Percentiles rank a stretch among this genome's conserved stretches.
Evolutionary conservation across 2,888 invertebrate genomes (phyloP).

Genomic region (Folsomia manolachei): DNA sequence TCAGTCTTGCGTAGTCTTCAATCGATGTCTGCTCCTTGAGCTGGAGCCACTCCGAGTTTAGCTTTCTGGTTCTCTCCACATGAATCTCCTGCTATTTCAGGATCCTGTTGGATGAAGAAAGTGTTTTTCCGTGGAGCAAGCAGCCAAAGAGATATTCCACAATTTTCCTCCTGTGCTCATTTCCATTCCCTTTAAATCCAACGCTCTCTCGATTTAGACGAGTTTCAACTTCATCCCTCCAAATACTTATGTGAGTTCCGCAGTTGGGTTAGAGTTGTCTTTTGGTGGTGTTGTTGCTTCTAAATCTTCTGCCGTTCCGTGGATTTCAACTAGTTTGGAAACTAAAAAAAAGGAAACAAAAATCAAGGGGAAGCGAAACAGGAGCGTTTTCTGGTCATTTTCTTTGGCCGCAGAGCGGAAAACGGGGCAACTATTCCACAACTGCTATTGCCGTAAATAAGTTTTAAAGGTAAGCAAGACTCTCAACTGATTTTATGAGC

Average conservation of each 20-base stretch:
- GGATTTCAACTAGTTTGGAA: no score
- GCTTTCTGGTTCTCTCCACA: constrained; percentile 22
- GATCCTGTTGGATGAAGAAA: not conserved
- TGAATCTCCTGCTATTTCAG: not conserved
- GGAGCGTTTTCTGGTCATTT: not conserved
- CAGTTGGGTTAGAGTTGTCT: not conserved
- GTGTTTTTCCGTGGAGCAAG: not conserved
- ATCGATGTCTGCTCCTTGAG: constrained; percentile 46
- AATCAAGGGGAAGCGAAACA: not conserved
- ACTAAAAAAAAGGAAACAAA: not conserved
- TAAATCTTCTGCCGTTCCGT: not conserved
- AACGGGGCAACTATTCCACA: not conserved
- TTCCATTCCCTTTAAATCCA: constrained; percentile 1
- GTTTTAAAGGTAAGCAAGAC: not conserved
- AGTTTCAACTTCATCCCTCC: not conserved
- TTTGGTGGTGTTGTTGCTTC: not conserved
- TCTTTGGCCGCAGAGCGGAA: not conserved
- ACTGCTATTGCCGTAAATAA: no score
- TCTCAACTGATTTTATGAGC: not conserved
- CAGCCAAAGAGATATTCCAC: no score
- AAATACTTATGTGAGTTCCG: not conserved
- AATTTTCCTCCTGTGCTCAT: not conserved
- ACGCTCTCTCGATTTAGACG: not conserved
- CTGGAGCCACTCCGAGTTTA: constrained; percentile 34
- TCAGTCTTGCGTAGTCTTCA: constrained; percentile 50